Percentiles rank a stretch among this genome's conserved stretches.
These are phyloP conservation scores for Poecile atricapillus DNA, from an alignment of 2,113 vertebrate species.

Conservation along the genomic window DNA sequence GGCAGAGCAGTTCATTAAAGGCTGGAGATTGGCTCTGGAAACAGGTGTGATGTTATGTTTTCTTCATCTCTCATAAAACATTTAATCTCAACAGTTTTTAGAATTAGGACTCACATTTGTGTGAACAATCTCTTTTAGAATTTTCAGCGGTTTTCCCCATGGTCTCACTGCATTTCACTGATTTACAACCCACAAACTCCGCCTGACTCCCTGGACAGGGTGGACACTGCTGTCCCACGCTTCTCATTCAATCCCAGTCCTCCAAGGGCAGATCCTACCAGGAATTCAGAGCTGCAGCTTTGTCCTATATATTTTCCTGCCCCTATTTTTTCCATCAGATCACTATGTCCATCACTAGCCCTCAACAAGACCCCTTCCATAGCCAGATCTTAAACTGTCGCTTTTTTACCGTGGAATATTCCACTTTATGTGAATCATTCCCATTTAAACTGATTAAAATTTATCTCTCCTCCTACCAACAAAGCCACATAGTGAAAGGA, in stretches of 20 bases:
- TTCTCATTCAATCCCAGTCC: not conserved
- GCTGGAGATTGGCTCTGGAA: not conserved
- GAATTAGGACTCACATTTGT: not conserved
- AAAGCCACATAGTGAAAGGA: not conserved
- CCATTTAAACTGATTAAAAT: not conserved
- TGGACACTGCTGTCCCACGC: fast-evolving
- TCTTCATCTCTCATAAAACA: not conserved
- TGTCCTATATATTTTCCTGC: fast-evolving
- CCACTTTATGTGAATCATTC: not conserved
- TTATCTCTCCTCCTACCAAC: not conserved
- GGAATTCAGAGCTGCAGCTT: not conserved
- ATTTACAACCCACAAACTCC: not conserved
- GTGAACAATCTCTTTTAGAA: not conserved
- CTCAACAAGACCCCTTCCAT: not conserved
- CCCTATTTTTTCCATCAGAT: not conserved
- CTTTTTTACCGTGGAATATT: not conserved
- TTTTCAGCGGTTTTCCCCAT: fast-evolving
- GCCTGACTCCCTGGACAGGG: fast-evolving
- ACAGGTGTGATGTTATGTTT: not conserved
- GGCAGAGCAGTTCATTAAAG: not conserved
- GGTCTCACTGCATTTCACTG: not conserved
- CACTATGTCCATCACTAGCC: fast-evolving
- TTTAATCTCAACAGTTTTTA: not conserved
- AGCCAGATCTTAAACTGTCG: not conserved
- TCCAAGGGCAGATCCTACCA: not conserved